Conservation (phyloP, 2,113 vertebrate genomes). For the Bubo scandiacus region DNA sequence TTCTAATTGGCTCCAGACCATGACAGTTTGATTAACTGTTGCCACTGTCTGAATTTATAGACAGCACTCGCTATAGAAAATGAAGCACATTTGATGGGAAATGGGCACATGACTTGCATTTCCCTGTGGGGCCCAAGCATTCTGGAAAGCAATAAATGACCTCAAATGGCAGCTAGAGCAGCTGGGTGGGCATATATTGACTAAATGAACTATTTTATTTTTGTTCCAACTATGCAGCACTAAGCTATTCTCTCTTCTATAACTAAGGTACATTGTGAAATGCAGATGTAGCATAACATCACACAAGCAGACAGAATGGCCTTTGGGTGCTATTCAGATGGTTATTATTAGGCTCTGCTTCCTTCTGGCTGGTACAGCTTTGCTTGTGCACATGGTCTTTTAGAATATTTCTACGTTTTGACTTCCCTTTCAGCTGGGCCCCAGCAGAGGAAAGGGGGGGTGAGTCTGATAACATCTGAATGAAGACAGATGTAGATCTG, state of each 20-base stretch:
- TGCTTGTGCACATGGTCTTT: not conserved
- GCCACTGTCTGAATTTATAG: not conserved
- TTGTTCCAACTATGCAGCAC: not conserved
- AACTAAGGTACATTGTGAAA: constrained; percentile 11
- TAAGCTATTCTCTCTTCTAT: not conserved
- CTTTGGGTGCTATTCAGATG: constrained; percentile 32
- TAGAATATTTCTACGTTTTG: not conserved
- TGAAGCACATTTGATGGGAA: not conserved
- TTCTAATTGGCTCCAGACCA: not conserved
- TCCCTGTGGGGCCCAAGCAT: not conserved
- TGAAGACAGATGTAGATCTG: not conserved
- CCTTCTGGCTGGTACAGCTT: not conserved
- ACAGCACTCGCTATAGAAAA: not conserved
- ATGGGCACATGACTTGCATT: not conserved
- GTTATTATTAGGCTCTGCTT: constrained; percentile 10
- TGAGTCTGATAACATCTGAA: not conserved
- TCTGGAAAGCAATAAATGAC: not conserved
- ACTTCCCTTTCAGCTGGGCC: not conserved
- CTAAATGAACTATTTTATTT: constrained; percentile 10
- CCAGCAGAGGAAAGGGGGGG: not conserved
- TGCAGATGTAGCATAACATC: constrained; percentile 42
- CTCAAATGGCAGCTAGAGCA: not conserved
- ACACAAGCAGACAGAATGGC: not conserved
- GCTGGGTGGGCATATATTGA: not conserved
- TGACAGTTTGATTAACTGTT: constrained; percentile 11